These are phyloP conservation scores for Thyatira batis DNA, from an alignment of 2,888 invertebrate species.

Conservation along the genomic window DNA sequence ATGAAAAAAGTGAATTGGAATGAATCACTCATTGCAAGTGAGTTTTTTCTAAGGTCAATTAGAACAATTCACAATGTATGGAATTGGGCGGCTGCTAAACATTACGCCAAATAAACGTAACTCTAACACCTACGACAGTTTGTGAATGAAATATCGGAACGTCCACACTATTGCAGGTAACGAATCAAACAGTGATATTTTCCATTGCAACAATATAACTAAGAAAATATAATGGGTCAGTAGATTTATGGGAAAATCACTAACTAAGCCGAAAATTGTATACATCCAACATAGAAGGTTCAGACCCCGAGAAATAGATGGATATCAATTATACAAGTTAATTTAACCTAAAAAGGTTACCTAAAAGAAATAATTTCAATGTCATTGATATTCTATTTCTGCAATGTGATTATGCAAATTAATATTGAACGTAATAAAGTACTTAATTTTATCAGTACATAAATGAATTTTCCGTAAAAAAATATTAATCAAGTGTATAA, in stretches of 20 bases:
- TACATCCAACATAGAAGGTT: too few species aligned
- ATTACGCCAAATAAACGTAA: constrained; percentile 32
- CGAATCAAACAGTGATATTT: neutral
- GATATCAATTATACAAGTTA: too few species aligned
- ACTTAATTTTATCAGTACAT: neutral
- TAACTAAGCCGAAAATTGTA: too few species aligned
- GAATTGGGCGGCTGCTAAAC: constrained; percentile 36
- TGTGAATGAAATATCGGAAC: constrained; percentile 20
- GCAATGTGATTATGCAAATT: too few species aligned
- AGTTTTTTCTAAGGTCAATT: constrained; percentile 44
- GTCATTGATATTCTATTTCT: too few species aligned
- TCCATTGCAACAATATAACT: too few species aligned
- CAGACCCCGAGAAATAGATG: too few species aligned
- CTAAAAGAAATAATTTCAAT: too few species aligned
- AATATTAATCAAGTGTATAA: constrained; percentile 37
- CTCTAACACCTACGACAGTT: constrained; percentile 20
- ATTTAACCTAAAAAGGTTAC: too few species aligned
- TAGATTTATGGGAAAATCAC: too few species aligned
- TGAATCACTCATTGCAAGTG: constrained; percentile 21
- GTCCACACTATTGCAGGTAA: neutral
- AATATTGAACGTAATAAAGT: too few species aligned
- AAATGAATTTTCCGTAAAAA: constrained; percentile 29
- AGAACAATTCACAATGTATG: constrained; percentile 34
- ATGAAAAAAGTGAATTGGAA: neutral
- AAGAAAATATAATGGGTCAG: too few species aligned